Evolutionary conservation across 2,888 invertebrate species (phyloP).

Genomic region (Argyresthia goedartella): DNA sequence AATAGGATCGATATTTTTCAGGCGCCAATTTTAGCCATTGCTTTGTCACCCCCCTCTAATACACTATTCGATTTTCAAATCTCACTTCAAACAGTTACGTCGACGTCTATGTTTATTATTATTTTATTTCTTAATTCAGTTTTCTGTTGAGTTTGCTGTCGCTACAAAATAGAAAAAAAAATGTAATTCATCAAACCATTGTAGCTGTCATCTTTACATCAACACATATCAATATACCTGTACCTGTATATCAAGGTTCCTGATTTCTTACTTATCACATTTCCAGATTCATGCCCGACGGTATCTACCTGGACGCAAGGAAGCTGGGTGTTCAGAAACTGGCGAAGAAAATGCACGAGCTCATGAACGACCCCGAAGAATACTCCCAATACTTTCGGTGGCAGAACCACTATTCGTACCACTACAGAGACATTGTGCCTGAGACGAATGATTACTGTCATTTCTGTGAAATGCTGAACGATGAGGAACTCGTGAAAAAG

Average conservation of each 20-base stretch:
- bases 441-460: slow-evolving; percentile 23
- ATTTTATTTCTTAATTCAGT: too few relatives aligned
- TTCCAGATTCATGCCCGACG: slow-evolving; percentile 28
- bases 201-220: too few relatives aligned
- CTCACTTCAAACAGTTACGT: too few relatives aligned
- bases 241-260: not conserved
- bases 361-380: slow-evolving; percentile 20
- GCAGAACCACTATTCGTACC: slow-evolving; percentile 28
- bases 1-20: too few relatives aligned
- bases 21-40: too few relatives aligned
- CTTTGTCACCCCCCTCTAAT: too few relatives aligned
- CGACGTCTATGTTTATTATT: too few relatives aligned
- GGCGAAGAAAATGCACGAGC: slow-evolving; percentile 19
- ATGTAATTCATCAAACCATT: too few relatives aligned
- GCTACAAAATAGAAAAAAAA: too few relatives aligned
- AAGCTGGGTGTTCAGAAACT: slow-evolving; percentile 13
- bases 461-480: slow-evolving; percentile 21
- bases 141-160: too few relatives aligned
- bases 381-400: slow-evolving; percentile 28
- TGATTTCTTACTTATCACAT: not conserved
- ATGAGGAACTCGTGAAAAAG: slow-evolving; percentile 15
- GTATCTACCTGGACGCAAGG: slow-evolving; percentile 24
- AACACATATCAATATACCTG: too few relatives aligned
- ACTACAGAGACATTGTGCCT: slow-evolving; percentile 13
- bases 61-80: too few relatives aligned